These are phyloP conservation scores for Smittia aterrima DNA, from an alignment of 2,888 invertebrate species.

Conservation along the genomic window DNA sequence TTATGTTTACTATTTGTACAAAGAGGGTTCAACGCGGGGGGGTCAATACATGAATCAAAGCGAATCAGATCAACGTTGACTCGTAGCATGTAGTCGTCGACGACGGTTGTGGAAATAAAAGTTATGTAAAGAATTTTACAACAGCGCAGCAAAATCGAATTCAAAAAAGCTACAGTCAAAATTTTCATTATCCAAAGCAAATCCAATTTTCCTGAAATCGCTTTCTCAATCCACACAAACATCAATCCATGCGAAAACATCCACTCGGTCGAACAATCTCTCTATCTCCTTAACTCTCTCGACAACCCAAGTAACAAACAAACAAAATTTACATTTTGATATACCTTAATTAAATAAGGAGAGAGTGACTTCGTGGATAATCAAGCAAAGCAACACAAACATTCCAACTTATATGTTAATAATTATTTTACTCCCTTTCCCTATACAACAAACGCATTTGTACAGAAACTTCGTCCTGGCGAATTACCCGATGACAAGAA, in stretches of 20 bases:
- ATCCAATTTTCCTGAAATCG: background rate
- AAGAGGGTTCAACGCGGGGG: background rate
- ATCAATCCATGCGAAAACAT: background rate
- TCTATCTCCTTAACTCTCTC: background rate
- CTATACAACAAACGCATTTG: constrained; percentile 2
- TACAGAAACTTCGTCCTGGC: constrained; percentile 81
- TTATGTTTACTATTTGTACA: too few species aligned
- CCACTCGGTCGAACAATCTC: background rate
- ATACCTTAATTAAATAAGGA: constrained; percentile 29
- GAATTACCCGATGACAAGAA: constrained; percentile 91
- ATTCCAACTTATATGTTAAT: constrained; percentile 8
- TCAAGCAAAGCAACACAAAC: background rate
- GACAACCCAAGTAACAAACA: background rate
- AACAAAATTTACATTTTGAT: constrained; percentile 16
- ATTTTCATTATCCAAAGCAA: constrained; percentile 1
- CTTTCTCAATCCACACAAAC: constrained; percentile 2
- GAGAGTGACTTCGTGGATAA: background rate
- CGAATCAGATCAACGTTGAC: background rate
- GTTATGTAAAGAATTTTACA: background rate
- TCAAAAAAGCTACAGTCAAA: background rate
- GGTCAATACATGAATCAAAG: background rate
- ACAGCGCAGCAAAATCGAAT: background rate
- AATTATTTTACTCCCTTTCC: constrained; percentile 18
- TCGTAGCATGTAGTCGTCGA: background rate
- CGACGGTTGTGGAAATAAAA: background rate